Conservation (phyloP, 2,797 vertebrate species). For the Lutjanus argentimaculatus region DNA sequence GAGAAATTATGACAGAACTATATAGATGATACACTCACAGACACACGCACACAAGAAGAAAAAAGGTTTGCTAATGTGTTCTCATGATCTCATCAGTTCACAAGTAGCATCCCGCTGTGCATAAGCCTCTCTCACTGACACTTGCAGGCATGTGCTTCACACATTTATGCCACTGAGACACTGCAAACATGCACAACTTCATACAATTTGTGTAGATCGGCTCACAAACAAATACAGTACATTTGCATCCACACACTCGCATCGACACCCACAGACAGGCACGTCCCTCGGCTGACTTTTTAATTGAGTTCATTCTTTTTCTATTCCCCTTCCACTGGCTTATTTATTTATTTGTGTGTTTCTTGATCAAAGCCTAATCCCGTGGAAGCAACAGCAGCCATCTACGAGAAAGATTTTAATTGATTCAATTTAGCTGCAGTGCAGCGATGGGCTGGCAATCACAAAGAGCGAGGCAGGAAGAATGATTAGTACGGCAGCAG, state of each 20-base stretch:
- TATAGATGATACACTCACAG: background rate
- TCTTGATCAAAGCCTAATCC: constrained; percentile 81
- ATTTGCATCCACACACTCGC: constrained; percentile 9
- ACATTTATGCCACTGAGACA: background rate
- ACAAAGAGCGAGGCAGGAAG: constrained; percentile 68
- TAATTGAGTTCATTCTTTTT: constrained; percentile 77
- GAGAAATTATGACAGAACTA: background rate
- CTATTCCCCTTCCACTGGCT: constrained; percentile 64
- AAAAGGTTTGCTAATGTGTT: background rate
- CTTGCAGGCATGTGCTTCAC: background rate
- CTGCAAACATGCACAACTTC: background rate
- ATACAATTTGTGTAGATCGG: background rate
- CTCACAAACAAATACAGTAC: constrained; percentile 19
- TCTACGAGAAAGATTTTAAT: constrained; percentile 80
- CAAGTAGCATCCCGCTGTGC: background rate
- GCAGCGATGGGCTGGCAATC: constrained; percentile 73
- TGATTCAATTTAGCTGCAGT: constrained; percentile 83
- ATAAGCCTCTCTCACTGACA: background rate
- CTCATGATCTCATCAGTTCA: constrained; percentile 5
- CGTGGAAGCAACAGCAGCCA: constrained; percentile 74
- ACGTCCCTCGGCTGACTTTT: constrained; percentile 35
- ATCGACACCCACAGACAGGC: constrained; percentile 21
- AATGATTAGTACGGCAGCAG: constrained; percentile 74
- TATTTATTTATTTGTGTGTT: constrained; percentile 81
- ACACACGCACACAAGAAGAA: background rate